Base-by-base conservation (phyloP, 2,888 invertebrate species). In the Drosophila anomalipes region DNA sequence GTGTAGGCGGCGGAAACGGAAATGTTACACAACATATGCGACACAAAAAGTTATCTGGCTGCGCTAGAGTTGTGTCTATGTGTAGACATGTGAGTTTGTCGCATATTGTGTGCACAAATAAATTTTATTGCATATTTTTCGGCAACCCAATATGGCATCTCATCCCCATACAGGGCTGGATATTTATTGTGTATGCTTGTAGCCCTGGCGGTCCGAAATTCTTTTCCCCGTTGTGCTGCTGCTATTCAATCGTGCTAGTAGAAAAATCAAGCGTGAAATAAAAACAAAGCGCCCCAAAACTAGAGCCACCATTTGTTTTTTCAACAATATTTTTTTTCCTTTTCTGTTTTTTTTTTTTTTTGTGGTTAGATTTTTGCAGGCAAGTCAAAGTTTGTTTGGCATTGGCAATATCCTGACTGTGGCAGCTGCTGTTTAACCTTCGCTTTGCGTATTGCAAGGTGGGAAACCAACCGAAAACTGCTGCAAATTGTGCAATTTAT, bases 91-190 rank as follows among this genome's bases (percentile, higher is more conserved):
- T 51, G 12, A 37, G 54, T 66, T 26, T 59, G 61, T 37, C 44
- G 60, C 57, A 65, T 66, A 67, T 52, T 80, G 64, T 80, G 68
- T 80, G 74, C 52, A 57, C 70, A 77, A 83, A 89, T 90, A 87
- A 81, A 85, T 85, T 87, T 91, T 83, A 91, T 87, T 91, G 90
- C 91, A 89, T 85, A 87, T 87, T 87, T 90, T 80, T 90, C 70
- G 91, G 90, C 90, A 47, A 26, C 26, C 83, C 86, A 90, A 87
- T 61, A 77, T 84, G 85, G 80, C 85, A 84, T 72, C 64, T 39
- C 51, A 63, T 44, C 63, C 51, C 44, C 56, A 49, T 64, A 73
- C 69, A 71, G 69, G 39, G 32, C 51, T 65, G 73, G 73, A 69
- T 82, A 57, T 62, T 47, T 19, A 37, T 7, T 26, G 28, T 39